Evolutionary conservation across 2,113 vertebrate genomes (phyloP).

Genomic region (human (Homo sapiens)): DNA sequence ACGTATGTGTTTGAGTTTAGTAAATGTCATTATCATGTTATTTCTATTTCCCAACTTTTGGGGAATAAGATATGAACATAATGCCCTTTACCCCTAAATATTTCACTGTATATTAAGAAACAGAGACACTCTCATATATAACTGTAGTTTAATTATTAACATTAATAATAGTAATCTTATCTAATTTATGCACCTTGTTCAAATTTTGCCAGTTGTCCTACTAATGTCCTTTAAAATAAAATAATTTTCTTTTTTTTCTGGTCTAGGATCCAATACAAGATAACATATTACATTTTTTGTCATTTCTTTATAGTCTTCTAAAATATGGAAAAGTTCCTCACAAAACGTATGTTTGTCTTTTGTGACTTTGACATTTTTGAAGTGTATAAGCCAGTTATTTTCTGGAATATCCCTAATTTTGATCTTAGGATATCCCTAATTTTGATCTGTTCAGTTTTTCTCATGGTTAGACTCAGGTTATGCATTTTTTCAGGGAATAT

Average conservation of each 20-base stretch:
- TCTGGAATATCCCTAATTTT: neutral
- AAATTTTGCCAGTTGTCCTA: neutral
- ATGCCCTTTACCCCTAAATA: neutral
- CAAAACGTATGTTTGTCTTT: neutral
- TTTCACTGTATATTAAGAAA: neutral
- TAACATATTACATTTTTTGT: neutral
- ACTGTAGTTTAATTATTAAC: neutral
- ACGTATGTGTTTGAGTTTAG: neutral
- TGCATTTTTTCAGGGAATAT: neutral
- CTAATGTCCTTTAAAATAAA: neutral
- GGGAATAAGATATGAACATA: neutral
- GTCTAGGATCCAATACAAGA: neutral
- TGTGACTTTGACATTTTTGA: neutral
- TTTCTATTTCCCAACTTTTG: slow-evolving; percentile 32
- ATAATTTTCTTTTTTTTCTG: neutral
- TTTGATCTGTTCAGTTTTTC: neutral
- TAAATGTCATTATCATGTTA: neutral
- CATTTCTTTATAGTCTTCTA: neutral
- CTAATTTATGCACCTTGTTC: neutral
- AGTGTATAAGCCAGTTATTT: neutral
- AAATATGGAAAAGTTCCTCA: neutral
- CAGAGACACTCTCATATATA: neutral
- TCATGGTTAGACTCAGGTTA: neutral
- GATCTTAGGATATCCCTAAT: neutral
- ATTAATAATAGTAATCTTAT: neutral